Evolutionary conservation across 2,113 vertebrate species (phyloP).

Genomic region (Platanista minor): DNA sequence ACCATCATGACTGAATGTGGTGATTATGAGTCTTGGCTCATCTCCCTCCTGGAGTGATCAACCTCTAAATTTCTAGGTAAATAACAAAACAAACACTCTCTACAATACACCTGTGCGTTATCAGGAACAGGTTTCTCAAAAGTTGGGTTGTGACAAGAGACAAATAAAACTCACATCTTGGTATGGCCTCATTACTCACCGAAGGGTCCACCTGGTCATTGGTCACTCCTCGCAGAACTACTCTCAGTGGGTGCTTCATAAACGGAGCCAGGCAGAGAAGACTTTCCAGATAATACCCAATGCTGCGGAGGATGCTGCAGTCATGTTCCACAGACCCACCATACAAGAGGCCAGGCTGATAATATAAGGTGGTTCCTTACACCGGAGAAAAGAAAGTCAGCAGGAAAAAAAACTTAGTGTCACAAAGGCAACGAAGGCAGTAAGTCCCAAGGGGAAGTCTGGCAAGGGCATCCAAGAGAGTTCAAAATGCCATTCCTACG

Average conservation of each 20-base stretch:
- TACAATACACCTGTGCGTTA: not conserved
- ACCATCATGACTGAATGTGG: not conserved
- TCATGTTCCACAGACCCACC: constrained; percentile 93
- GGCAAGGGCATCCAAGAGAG: constrained; percentile 15
- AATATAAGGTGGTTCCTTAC: constrained; percentile 92
- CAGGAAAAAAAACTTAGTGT: not conserved
- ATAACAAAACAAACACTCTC: not conserved
- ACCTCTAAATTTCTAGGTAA: constrained; percentile 8
- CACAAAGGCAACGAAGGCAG: not conserved
- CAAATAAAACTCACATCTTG: not conserved
- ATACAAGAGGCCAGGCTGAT: constrained; percentile 91
- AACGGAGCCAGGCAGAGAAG: constrained; percentile 95
- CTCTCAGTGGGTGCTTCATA: constrained; percentile 91
- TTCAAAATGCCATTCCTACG: constrained; percentile 40
- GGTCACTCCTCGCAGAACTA: constrained; percentile 91
- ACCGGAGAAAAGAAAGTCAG: constrained; percentile 9
- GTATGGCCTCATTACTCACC: constrained; percentile 80
- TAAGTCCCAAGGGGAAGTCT: not conserved
- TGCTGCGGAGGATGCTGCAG: constrained; percentile 87
- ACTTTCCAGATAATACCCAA: constrained; percentile 95
- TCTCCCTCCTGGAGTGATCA: not conserved
- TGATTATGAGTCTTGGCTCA: not conserved
- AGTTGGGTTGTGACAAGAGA: not conserved
- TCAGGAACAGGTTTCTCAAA: not conserved
- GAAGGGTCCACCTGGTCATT: constrained; percentile 93